Conservation (phyloP, 2,797 vertebrate species). For the Malurus splendens region DNA sequence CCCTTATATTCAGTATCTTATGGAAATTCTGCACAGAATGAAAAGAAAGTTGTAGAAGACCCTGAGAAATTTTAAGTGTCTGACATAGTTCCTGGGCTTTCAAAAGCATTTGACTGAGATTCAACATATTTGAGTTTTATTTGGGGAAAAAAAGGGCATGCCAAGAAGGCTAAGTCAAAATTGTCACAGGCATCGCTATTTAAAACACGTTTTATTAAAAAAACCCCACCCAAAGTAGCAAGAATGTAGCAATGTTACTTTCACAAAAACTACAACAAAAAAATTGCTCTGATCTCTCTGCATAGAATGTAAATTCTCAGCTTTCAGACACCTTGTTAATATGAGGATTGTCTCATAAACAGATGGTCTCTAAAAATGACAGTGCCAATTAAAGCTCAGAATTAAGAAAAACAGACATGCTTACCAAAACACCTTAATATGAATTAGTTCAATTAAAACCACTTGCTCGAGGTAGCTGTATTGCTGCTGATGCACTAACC, state of each 20-base stretch:
- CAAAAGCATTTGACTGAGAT: background rate
- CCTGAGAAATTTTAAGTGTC: background rate
- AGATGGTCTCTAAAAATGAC: conserved; percentile 27
- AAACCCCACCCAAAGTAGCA: background rate
- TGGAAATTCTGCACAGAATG: background rate
- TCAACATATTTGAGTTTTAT: background rate
- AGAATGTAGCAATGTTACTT: background rate
- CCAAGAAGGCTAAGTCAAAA: background rate
- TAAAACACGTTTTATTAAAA: background rate
- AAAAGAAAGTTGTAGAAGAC: background rate
- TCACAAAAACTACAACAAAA: background rate
- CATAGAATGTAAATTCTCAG: background rate
- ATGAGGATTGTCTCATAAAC: background rate
- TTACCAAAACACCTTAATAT: conserved; percentile 4
- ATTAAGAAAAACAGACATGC: background rate
- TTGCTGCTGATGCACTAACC: background rate
- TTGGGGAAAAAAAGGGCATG: background rate
- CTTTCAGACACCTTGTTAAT: background rate
- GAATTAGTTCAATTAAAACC: conserved; percentile 43
- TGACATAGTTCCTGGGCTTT: background rate
- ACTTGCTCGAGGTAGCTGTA: conserved; percentile 7
- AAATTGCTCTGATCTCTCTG: background rate
- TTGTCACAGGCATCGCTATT: background rate
- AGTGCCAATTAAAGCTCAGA: background rate
- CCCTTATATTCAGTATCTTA: rapidly evolving